Evolutionary conservation across 2,888 invertebrate species (phyloP).

Genomic region (Lithosia quadra): DNA sequence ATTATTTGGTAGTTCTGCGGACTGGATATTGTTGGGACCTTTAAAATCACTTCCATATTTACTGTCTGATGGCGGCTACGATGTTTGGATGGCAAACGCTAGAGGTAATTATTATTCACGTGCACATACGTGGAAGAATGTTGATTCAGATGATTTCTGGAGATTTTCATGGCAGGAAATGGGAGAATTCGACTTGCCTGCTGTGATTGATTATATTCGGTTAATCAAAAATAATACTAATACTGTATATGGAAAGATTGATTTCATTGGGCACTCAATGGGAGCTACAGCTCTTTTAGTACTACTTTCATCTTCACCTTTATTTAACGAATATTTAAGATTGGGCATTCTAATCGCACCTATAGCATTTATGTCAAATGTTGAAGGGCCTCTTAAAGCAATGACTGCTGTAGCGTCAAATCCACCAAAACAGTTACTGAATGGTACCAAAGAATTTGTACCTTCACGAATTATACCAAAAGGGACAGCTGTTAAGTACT

Average conservation of each 20-base stretch:
- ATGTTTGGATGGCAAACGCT: conserved; percentile 87
- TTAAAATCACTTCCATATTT: conserved; percentile 72
- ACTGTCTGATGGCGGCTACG: conserved; percentile 86
- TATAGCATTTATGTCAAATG: conserved; percentile 66
- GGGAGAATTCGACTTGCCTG: conserved; percentile 70
- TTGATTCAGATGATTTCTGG: conserved; percentile 65
- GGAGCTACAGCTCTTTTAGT: conserved; percentile 72
- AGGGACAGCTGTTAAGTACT: conserved; percentile 63
- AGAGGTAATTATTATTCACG: conserved; percentile 76
- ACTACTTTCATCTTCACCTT: conserved; percentile 63
- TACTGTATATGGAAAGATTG: conserved; percentile 45
- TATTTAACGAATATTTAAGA: conserved; percentile 67
- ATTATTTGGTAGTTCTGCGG: conserved; percentile 74
- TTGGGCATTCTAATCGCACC: conserved; percentile 71
- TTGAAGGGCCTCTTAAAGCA: conserved; percentile 62
- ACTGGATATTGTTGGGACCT: conserved; percentile 76
- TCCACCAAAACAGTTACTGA: conserved; percentile 55
- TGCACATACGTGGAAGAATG: conserved; percentile 56
- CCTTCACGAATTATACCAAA: conserved; percentile 64
- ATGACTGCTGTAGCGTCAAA: conserved; percentile 52
- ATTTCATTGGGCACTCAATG: conserved; percentile 77
- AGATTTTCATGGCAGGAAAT: conserved; percentile 76
- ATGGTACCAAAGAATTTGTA: conserved; percentile 67
- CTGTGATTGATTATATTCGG: conserved; percentile 68
- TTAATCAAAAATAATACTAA: conserved; percentile 51